These are phyloP conservation scores for Luehdorfia chinensis DNA, from an alignment of 1,140 invertebrate genomes.

Conservation along the genomic window DNA sequence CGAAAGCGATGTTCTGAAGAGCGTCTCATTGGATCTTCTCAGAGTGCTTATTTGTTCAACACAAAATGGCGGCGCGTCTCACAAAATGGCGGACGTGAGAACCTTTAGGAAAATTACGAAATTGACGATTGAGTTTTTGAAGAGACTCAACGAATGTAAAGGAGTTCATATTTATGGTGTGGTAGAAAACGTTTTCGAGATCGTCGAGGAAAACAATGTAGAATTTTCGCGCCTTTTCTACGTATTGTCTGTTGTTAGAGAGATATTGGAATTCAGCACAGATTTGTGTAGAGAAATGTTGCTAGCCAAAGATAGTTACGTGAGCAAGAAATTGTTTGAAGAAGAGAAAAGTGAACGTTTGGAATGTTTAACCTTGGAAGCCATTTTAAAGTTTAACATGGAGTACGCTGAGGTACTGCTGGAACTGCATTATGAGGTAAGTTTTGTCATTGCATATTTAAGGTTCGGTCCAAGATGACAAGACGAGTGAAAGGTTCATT, in stretches of 20 bases:
- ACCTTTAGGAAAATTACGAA: not conserved
- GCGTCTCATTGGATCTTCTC: not conserved
- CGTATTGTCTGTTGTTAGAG: not conserved
- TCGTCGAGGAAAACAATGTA: not conserved
- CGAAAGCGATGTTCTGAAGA: constrained; percentile 13
- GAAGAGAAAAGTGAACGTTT: not conserved
- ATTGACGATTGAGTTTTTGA: constrained; percentile 3
- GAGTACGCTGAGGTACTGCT: constrained; percentile 21
- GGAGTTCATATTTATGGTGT: not conserved
- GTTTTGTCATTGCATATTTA: constrained; percentile 19
- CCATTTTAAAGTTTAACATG: constrained; percentile 18
- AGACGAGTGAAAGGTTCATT: no score
- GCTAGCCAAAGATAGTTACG: not conserved
- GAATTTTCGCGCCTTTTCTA: constrained; percentile 1
- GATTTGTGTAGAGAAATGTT: constrained; percentile 5
- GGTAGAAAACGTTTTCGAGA: not conserved
- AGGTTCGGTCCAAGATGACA: no score
- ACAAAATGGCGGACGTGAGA: constrained; percentile 4
- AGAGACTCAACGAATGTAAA: not conserved
- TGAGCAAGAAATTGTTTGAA: not conserved
- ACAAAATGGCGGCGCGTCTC: not conserved
- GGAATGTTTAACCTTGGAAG: constrained; percentile 8
- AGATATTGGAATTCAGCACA: not conserved
- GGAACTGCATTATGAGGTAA: constrained; percentile 24
- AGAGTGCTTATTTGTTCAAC: not conserved